These are phyloP conservation scores for Amorpha juglandis DNA, from an alignment of 2,888 invertebrate species.

Conservation along the genomic window DNA sequence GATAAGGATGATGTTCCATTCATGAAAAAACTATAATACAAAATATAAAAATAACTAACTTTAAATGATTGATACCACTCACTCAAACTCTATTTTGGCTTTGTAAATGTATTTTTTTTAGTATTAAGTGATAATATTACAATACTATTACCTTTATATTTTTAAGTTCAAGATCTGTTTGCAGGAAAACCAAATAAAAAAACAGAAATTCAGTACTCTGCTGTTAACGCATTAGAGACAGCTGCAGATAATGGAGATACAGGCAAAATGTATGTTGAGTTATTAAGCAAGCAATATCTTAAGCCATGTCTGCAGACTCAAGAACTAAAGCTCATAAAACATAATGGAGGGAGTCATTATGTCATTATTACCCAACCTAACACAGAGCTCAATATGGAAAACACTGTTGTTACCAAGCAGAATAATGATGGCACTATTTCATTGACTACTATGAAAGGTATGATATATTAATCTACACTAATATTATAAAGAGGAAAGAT, in stretches of 20 bases:
- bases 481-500: too few relatives aligned
- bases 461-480: too few relatives aligned
- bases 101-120: too few relatives aligned
- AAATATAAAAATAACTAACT: too few relatives aligned
- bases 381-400: conserved; percentile 42
- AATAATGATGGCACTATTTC: conserved; percentile 76
- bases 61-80: too few relatives aligned
- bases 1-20: too few relatives aligned
- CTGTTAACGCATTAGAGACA: conserved; percentile 36
- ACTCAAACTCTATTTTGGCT: too few relatives aligned
- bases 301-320: conserved; percentile 58
- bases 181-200: conserved; percentile 25
- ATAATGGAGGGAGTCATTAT: conserved; percentile 61
- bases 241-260: conserved; percentile 43
- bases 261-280: conserved; percentile 66
- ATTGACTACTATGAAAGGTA: conserved; percentile 66
- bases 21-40: too few relatives aligned
- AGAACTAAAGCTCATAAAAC: conserved; percentile 63
- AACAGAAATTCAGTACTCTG: conserved; percentile 9
- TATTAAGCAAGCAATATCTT: conserved; percentile 54
- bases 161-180: background rate
- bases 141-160: too few relatives aligned
- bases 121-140: too few relatives aligned
- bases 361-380: conserved; percentile 61
- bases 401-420: conserved; percentile 68